Evolutionary conservation across 1,140 invertebrate genomes (phyloP).

Genomic region (Oryzaephilus surinamensis): DNA sequence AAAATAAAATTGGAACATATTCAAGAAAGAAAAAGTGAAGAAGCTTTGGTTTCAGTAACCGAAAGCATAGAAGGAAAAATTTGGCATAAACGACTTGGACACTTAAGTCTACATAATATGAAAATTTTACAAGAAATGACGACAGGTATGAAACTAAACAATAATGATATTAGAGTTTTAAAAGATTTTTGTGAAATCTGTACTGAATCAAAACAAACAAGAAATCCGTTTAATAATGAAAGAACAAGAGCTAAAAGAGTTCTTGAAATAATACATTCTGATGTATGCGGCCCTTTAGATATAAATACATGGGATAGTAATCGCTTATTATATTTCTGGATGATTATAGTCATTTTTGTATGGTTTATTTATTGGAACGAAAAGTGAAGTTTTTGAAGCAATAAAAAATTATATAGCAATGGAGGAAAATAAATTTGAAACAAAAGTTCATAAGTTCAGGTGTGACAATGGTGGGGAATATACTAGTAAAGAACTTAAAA

Average conservation of each 20-base stretch:
- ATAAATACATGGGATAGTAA: conserved; percentile 21
- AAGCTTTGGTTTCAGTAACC: not conserved
- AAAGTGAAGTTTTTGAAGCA: conserved; percentile 15
- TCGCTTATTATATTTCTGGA: conserved; percentile 31
- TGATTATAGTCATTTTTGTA: conserved; percentile 29
- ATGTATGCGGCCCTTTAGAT: conserved; percentile 33
- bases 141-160: conserved; percentile 1
- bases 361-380: conserved; percentile 27
- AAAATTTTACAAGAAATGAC: not conserved
- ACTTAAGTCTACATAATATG: not conserved
- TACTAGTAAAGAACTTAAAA: conserved; percentile 14
- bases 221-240: conserved; percentile 19
- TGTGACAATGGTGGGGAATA: conserved; percentile 23
- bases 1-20: not conserved
- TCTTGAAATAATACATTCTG: conserved; percentile 28
- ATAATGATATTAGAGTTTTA: conserved; percentile 1
- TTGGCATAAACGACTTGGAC: conserved; percentile 2
- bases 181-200: conserved; percentile 18
- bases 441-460: conserved; percentile 21
- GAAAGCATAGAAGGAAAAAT: not conserved
- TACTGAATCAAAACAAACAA: conserved; percentile 19
- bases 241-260: conserved; percentile 17
- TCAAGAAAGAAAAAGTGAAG: not conserved
- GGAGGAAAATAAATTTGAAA: conserved; percentile 20
- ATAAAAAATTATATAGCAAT: conserved; percentile 22